A percentile compares a stretch with the other conserved stretches of the same genome.
Conservation (phyloP, 1,140 invertebrate species). For the Drosophila asahinai region DNA sequence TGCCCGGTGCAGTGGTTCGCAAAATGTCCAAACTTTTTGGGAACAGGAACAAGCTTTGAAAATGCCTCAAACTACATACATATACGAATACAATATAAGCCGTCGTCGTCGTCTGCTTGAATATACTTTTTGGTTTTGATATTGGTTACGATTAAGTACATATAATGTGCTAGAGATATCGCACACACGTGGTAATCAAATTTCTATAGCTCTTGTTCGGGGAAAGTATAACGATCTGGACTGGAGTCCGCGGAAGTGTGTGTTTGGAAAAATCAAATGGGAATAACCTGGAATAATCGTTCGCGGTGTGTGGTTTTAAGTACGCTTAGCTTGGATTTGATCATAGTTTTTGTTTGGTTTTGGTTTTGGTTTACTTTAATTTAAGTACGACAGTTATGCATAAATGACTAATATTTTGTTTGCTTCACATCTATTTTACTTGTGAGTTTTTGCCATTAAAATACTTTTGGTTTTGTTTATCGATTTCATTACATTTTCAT, state of each 20-base stretch:
- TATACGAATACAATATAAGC: slow-evolving; percentile 77
- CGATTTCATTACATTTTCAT: slow-evolving; percentile 27
- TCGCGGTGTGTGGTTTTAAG: slow-evolving; percentile 42
- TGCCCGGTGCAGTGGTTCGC: slow-evolving; percentile 61
- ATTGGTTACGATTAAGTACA: slow-evolving; percentile 57
- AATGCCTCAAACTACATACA: slow-evolving; percentile 78
- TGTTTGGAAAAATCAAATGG: slow-evolving; percentile 24
- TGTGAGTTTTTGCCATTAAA: slow-evolving; percentile 62
- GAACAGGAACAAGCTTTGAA: slow-evolving; percentile 79
- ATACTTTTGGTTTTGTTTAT: slow-evolving; percentile 58
- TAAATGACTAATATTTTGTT: slow-evolving; percentile 75
- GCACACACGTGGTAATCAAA: slow-evolving; percentile 39
- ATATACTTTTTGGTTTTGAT: slow-evolving; percentile 54
- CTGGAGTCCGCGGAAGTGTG: slow-evolving; percentile 4
- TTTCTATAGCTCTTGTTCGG: slow-evolving; percentile 23
- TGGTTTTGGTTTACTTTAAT: slow-evolving; percentile 55
- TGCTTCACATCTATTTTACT: slow-evolving; percentile 56
- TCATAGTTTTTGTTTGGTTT: slow-evolving; percentile 25
- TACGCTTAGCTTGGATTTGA: slow-evolving; percentile 40
- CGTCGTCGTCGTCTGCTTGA: slow-evolving; percentile 48
- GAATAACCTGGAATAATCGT: slow-evolving; percentile 33
- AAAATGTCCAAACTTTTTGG: slow-evolving; percentile 79
- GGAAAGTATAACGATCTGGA: slow-evolving; percentile 18
- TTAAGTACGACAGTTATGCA: slow-evolving; percentile 78
- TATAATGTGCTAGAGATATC: slow-evolving; percentile 50